Conservation (phyloP, 2,888 invertebrate genomes). For the Campaea margaritaria region DNA sequence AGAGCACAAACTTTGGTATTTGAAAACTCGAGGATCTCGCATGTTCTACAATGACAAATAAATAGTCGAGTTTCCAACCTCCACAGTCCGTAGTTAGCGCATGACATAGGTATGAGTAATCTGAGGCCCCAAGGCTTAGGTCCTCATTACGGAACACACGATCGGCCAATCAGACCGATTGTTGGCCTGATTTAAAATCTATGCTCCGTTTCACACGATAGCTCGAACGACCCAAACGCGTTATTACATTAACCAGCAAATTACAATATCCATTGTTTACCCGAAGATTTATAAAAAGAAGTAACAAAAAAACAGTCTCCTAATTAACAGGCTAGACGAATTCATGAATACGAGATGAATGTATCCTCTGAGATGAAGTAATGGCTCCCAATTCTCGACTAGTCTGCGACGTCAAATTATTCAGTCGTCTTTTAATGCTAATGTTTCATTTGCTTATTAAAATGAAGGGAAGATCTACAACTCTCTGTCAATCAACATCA, state of each 20-base stretch:
- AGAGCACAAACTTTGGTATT: too few species aligned
- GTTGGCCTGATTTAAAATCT: constrained; percentile 71
- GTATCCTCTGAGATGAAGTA: constrained; percentile 13
- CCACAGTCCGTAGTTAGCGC: constrained; percentile 38
- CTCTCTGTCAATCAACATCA: constrained; percentile 53
- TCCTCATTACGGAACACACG: constrained; percentile 72
- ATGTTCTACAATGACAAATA: not conserved
- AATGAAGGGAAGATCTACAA: constrained; percentile 44
- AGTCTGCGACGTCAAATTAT: constrained; percentile 24
- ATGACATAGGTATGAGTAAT: constrained; percentile 65
- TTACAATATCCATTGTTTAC: constrained; percentile 20
- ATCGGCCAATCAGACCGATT: constrained; percentile 72
- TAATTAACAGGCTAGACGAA: constrained; percentile 21
- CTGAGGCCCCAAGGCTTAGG: constrained; percentile 50
- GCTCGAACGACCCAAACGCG: constrained; percentile 26
- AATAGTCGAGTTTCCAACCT: constrained; percentile 1
- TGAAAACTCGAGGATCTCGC: not conserved
- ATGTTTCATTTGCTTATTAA: constrained; percentile 43
- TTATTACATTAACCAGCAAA: constrained; percentile 32
- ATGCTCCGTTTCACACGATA: constrained; percentile 68
- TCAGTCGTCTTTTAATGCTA: constrained; percentile 31
- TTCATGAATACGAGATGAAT: constrained; percentile 23
- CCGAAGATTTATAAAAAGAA: not conserved
- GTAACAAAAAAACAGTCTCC: constrained; percentile 1
- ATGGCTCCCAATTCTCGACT: constrained; percentile 13